phyloP scores from a whole-genome alignment of 2,888 invertebrate species.

The Flabesymbios commensalis region DNA sequence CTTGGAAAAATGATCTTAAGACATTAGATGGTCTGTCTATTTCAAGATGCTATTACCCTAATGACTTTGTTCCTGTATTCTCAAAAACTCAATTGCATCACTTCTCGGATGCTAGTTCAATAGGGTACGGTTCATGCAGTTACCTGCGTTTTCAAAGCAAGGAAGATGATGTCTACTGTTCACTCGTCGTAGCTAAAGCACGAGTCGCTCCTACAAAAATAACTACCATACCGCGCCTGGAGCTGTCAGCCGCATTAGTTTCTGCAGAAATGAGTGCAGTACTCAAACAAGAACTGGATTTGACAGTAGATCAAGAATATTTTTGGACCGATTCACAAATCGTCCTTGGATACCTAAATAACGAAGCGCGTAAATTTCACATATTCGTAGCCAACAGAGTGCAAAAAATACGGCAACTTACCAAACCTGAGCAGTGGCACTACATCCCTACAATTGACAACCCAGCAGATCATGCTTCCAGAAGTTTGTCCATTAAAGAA shows the following conservation, averaged over 20 bases:
- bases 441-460: conserved; percentile 31
- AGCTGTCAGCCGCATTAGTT: conserved; percentile 31
- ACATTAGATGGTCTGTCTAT: background rate
- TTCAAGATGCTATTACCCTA: conserved; percentile 10
- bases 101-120: conserved; percentile 13
- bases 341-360: conserved; percentile 36
- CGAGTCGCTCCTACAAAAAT: conserved; percentile 32
- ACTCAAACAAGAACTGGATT: background rate
- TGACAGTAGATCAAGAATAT: too few relatives aligned
- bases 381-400: conserved; percentile 41
- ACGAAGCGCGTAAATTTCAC: conserved; percentile 34
- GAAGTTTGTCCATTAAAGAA: conserved; percentile 20
- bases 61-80: background rate
- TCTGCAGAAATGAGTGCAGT: background rate
- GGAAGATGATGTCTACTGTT: background rate
- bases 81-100: background rate
- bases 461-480: conserved; percentile 38
- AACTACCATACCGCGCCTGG: conserved; percentile 34
- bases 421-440: conserved; percentile 30
- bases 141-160: background rate
- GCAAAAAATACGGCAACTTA: conserved; percentile 29
- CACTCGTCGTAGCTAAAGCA: conserved; percentile 20
- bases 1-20: conserved; percentile 1
- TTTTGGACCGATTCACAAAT: conserved; percentile 35
- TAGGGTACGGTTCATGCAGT: conserved; percentile 4